Conservation (phyloP, 53 echinoderm and acorn worm genomes). For the Arbacia lixula region DNA sequence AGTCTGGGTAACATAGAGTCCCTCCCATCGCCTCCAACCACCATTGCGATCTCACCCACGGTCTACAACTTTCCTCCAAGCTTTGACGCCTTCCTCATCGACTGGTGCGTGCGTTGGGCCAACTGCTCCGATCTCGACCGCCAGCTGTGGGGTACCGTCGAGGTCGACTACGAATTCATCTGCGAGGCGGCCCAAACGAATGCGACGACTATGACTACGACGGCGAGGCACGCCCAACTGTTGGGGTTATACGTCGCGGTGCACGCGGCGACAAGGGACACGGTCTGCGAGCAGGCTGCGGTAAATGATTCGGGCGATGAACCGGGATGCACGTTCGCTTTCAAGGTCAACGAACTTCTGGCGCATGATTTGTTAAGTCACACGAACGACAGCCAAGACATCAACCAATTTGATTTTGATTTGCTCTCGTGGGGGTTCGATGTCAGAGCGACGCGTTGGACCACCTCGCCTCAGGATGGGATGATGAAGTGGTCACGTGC, state of each 20-base stretch:
- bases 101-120: not conserved
- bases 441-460: constrained; percentile 4
- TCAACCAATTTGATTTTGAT: not conserved
- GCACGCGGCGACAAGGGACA: too few species aligned
- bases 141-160: too few species aligned
- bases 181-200: too few species aligned
- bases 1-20: not conserved
- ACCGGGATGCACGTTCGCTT: not conserved
- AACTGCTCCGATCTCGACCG: too few species aligned
- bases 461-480: not conserved
- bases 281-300: too few species aligned
- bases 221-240: too few species aligned
- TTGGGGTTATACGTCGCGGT: too few species aligned
- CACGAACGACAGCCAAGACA: not conserved
- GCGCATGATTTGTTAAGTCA: not conserved
- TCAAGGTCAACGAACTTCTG: not conserved
- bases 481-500: not conserved
- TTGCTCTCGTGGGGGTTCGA: constrained; percentile 18
- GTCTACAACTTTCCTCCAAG: not conserved
- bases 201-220: too few species aligned
- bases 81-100: not conserved
- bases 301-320: too few species aligned
- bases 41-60: constrained; percentile 16
- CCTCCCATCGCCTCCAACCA: not conserved
- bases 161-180: too few species aligned